Evolutionary conservation across 1,140 invertebrate genomes (phyloP).

Genomic region (Penaeus chinensis): DNA sequence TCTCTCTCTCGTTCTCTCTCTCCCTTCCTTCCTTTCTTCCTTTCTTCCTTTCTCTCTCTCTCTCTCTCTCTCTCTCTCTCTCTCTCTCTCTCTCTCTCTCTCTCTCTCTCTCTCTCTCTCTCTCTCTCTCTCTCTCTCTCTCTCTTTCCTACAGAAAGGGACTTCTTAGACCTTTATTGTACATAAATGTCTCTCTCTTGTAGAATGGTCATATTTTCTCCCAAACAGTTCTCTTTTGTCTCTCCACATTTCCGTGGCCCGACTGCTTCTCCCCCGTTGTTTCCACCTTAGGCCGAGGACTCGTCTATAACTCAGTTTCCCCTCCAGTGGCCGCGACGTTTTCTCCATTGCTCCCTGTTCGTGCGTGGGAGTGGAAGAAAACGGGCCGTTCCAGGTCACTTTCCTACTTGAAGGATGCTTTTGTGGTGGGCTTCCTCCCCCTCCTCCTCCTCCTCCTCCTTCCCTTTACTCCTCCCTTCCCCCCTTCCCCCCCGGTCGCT

Average conservation of each 20-base stretch:
- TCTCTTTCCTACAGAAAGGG: too few species aligned
- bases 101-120: too few species aligned
- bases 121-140: too few species aligned
- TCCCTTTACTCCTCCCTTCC: too few species aligned
- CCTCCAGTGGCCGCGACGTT: conserved; percentile 1
- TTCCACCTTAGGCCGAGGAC: background rate
- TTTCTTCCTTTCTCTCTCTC: too few species aligned
- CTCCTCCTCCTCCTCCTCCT: too few species aligned
- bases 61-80: too few species aligned
- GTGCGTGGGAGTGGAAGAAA: conserved; percentile 24
- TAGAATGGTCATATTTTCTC: background rate
- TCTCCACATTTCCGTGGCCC: background rate
- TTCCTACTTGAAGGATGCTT: conserved; percentile 13
- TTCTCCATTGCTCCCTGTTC: background rate
- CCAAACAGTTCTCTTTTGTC: background rate
- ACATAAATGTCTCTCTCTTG: background rate
- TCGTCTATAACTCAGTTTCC: conserved; percentile 11
- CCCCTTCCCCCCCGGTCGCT: too few species aligned
- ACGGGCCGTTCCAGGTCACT: conserved; percentile 24
- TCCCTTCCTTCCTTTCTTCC: too few species aligned
- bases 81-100: too few species aligned
- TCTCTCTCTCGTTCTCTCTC: too few species aligned
- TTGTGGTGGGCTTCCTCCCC: background rate
- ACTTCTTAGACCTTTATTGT: too few species aligned
- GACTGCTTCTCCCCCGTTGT: background rate